Percentiles rank a stretch among this genome's conserved stretches.
Conservation (phyloP, 1,140 invertebrate species). For the Telenomus remus region DNA sequence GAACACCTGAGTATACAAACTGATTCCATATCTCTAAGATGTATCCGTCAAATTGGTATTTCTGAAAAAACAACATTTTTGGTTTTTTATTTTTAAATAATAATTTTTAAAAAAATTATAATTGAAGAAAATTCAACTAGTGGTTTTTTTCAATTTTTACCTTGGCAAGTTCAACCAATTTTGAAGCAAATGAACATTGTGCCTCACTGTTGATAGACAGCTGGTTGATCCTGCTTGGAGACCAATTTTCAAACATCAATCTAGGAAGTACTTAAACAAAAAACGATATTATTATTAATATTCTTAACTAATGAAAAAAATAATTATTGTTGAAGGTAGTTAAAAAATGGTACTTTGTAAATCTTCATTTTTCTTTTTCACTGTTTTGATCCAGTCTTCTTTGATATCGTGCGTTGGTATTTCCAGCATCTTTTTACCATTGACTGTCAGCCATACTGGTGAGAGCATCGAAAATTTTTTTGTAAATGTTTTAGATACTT, state of each 20-base stretch:
- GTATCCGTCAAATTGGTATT: conserved; percentile 86
- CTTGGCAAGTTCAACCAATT: conserved; percentile 20
- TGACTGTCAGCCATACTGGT: conserved; percentile 92
- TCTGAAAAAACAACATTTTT: conserved; percentile 70
- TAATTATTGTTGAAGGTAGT: not conserved
- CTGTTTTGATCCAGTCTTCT: conserved; percentile 86
- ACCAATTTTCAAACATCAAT: conserved; percentile 90
- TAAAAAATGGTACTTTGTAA: not conserved
- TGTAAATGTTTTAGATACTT: conserved; percentile 92
- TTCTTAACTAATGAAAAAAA: conserved; percentile 6
- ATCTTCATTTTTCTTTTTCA: conserved; percentile 76
- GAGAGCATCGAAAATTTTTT: conserved; percentile 93
- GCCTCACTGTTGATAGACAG: conserved; percentile 24
- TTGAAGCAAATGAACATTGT: conserved; percentile 20
- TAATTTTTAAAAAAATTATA: too few species aligned
- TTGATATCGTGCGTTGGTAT: conserved; percentile 87
- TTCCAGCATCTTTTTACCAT: conserved; percentile 78
- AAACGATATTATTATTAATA: conserved; percentile 19
- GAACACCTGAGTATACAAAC: conserved; percentile 80
- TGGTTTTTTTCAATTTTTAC: conserved; percentile 61
- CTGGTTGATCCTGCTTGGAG: conserved; percentile 79
- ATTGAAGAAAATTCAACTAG: not conserved
- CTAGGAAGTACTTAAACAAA: conserved; percentile 84
- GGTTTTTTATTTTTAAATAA: too few species aligned
- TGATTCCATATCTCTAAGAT: conserved; percentile 93